A percentile compares a stretch with the other conserved stretches of the same genome.
Conservation (phyloP, 2,113 vertebrate genomes). For the Nannospalax galili region DNA sequence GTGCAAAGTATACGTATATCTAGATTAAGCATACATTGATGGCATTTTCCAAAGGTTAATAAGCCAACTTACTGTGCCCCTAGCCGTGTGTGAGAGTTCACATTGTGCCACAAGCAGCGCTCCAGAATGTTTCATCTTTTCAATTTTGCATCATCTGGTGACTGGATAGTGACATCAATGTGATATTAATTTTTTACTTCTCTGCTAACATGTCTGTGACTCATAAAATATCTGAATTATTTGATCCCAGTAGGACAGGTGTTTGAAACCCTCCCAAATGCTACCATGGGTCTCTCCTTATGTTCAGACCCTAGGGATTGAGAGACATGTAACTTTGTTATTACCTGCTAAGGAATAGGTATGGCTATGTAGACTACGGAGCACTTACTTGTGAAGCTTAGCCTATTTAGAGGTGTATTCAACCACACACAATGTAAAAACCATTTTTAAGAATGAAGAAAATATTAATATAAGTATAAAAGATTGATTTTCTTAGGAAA, state of each 20-base stretch:
- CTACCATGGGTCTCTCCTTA: not conserved
- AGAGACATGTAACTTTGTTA: not conserved
- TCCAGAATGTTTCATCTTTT: not conserved
- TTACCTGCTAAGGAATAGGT: not conserved
- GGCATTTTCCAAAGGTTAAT: not conserved
- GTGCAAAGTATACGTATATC: not conserved
- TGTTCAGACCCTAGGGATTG: not conserved
- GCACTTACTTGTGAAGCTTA: not conserved
- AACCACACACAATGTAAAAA: not conserved
- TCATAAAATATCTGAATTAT: not conserved
- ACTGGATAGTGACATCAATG: not conserved
- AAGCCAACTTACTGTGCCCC: not conserved
- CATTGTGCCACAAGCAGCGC: not conserved
- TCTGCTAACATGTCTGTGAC: not conserved
- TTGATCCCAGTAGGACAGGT: not conserved
- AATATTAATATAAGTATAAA: not conserved
- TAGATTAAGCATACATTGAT: not conserved
- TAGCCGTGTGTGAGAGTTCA: not conserved
- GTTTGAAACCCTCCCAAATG: not conserved
- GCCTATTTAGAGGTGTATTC: not conserved
- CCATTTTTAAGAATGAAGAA: slow-evolving; percentile 9
- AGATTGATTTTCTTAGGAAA: not conserved
- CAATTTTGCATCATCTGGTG: not conserved
- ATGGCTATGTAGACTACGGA: not conserved
- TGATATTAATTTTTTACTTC: not conserved